Conservation (phyloP, 2,888 invertebrate species). For the Drosophila nigritarsus region DNA sequence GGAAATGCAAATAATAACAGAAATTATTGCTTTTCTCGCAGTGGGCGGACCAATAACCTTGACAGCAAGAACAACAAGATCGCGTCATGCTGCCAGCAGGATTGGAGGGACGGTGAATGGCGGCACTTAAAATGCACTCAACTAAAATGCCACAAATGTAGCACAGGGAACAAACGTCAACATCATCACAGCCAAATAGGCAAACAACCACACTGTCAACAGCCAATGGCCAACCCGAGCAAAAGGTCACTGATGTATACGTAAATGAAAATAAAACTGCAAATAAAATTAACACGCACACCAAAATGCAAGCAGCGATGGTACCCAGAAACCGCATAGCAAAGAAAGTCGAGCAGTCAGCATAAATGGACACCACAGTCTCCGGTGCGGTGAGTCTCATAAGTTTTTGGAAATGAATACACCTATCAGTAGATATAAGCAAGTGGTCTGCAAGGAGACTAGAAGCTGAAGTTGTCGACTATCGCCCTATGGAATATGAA, state of each 20-base stretch:
- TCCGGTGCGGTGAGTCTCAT: background rate
- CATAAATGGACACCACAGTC: background rate
- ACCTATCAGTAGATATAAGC: background rate
- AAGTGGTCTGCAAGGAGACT: background rate
- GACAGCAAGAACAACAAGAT: constrained; percentile 19
- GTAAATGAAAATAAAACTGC: constrained; percentile 63
- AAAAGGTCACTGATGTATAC: constrained; percentile 61
- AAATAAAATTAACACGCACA: constrained; percentile 66
- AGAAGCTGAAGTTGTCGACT: background rate
- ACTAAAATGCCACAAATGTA: constrained; percentile 68
- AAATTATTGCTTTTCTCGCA: constrained; percentile 30
- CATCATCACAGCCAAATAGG: constrained; percentile 30
- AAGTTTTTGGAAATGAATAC: background rate
- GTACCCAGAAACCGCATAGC: background rate
- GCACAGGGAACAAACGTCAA: constrained; percentile 47
- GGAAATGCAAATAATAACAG: constrained; percentile 55
- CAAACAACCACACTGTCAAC: constrained; percentile 21
- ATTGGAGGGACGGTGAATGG: constrained; percentile 19
- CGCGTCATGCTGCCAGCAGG: background rate
- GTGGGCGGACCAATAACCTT: constrained; percentile 49
- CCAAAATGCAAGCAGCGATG: constrained; percentile 44
- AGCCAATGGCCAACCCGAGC: constrained; percentile 37
- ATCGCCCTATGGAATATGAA: background rate
- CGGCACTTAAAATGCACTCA: constrained; percentile 68
- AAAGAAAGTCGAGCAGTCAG: background rate